Base-by-base conservation (phyloP, 2,888 invertebrate genomes). In the Melipona beecheii region DNA sequence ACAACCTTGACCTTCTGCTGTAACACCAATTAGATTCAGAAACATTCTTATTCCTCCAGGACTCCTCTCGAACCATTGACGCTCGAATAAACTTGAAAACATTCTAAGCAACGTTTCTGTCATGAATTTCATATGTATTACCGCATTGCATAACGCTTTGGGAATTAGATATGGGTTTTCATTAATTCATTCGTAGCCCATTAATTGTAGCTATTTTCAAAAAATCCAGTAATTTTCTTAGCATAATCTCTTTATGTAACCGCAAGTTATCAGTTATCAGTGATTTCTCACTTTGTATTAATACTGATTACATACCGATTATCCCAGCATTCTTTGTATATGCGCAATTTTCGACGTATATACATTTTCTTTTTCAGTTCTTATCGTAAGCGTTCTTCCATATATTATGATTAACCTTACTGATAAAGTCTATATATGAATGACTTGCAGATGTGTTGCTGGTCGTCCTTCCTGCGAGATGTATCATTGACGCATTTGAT, bases 1-100 rank as follows among this genome's bases (percentile, higher is more conserved):
- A 27, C 31, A 81, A 54, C 85, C 87, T 83, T 87, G 84, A 87
- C 86, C 86, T 84, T 86, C 81, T 56, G 31, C 27, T 75, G 24
- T 56, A 60, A n/a, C 69, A 69, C 66, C 81, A 81, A 86, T 78
- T 81, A 78, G 71, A 79, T 79, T 74, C 78, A 56, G 58, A 50
- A 81, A 72, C 54, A 66, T 78, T 73, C 60, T 79, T 68, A 50
- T 62, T 56, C 65, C 78, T 56, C 65, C 78, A 52, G 52, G 52
- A 69, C 36, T n/a, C 64, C 50, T 36, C 21, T 68, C 24, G 50
- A 74, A 62, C 31, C 27, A 56, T 5, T 62, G 11, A 9, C 60
- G 73, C 64, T 70, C 52, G 60, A 31, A 31, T 1, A 9, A 15
- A 11, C 21, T 36, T 43, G 15, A n/a, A 64, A 62, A 54, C 6